phyloP scores from a whole-genome alignment of 2,797 vertebrate genomes.

The Melanotaenia boesemani region DNA sequence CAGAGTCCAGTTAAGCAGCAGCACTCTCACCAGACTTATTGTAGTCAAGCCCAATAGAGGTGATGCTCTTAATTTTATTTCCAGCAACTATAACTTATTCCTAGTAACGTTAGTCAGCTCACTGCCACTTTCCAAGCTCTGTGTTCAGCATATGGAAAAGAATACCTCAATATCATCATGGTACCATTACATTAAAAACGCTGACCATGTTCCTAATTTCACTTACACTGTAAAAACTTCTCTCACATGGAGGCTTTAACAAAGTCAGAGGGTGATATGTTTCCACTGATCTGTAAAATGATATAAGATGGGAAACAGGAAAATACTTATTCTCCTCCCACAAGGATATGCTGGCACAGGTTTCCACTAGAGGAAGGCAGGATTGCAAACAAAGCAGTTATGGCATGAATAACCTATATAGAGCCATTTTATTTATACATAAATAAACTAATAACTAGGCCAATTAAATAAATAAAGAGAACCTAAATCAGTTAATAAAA shows the following conservation, averaged over 20 bases:
- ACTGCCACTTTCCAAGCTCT: constrained; percentile 14
- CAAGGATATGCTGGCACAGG: constrained; percentile 51
- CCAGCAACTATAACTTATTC: constrained; percentile 27
- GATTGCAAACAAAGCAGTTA: constrained; percentile 27
- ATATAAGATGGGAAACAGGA: constrained; percentile 42
- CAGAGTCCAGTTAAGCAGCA: constrained; percentile 57
- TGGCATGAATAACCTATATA: too few relatives aligned
- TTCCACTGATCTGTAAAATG: constrained; percentile 42
- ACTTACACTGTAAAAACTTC: constrained; percentile 12
- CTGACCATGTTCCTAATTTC: constrained; percentile 34
- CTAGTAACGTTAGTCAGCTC: constrained; percentile 25
- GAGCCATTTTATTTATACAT: too few relatives aligned
- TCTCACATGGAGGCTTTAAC: constrained; percentile 10
- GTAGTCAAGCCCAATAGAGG: constrained; percentile 24
- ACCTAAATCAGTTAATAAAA: too few relatives aligned
- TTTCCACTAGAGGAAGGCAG: constrained; percentile 44
- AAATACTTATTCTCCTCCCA: constrained; percentile 45
- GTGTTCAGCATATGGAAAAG: constrained; percentile 17
- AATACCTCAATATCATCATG: constrained; percentile 19
- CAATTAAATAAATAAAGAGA: too few relatives aligned
- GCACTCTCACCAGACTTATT: constrained; percentile 38
- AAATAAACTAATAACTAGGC: too few relatives aligned
- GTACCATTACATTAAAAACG: constrained; percentile 24
- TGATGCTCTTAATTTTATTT: constrained; percentile 26
- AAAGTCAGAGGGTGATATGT: constrained; percentile 48